Base-by-base conservation (phyloP, 2,113 vertebrate species). In the Austrofundulus limnaeus region DNA sequence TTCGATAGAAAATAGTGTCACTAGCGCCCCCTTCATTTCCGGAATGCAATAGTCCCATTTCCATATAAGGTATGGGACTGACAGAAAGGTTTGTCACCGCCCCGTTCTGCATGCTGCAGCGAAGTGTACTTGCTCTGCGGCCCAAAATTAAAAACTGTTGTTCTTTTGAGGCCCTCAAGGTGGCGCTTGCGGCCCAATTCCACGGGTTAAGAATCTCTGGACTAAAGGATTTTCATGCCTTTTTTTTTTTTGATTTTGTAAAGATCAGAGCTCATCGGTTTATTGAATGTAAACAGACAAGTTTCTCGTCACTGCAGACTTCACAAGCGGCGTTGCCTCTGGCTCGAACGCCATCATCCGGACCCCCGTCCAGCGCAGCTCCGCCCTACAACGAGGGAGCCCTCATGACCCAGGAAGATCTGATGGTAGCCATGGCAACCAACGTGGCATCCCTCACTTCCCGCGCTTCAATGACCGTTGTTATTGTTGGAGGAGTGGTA, bases 401-500 rank as follows among this genome's bases (percentile, higher is more conserved):
- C 6, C 80, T 43, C 3, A 34, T 78, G 25, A 78, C 92, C 1
- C 94, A 96, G 49, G 95, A 97, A 21, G 96, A 98, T 16, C 75
- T 98, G 15, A 94, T 98, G 94, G 62, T 96, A 11, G 93, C 94
- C 25, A 70, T 98, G 86, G 87, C 94, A 55, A 90, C 89, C 73
- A 90, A 90, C 66, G 70, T 97, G 65, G 97, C 96, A 42, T 97
- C 97, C 0, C 81, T 98, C 60, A 95, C 95, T 0, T 98, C 97
- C 1, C 92, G 95, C 76, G 95, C 95, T 0, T 98, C 97, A n/a
- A 92, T 99, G 96, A 92, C 93, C 13, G 66, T 94, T 43, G 62
- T 99, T 62, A 23, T 99, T 24, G 83, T 96, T 47, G 96, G 96
- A 12, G 97, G 96, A 89, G 91, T 98, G 95, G 97, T 96, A 93